These are phyloP conservation scores for Physocephala rufipes DNA, from an alignment of 2,888 invertebrate species.

Conservation along the genomic window DNA sequence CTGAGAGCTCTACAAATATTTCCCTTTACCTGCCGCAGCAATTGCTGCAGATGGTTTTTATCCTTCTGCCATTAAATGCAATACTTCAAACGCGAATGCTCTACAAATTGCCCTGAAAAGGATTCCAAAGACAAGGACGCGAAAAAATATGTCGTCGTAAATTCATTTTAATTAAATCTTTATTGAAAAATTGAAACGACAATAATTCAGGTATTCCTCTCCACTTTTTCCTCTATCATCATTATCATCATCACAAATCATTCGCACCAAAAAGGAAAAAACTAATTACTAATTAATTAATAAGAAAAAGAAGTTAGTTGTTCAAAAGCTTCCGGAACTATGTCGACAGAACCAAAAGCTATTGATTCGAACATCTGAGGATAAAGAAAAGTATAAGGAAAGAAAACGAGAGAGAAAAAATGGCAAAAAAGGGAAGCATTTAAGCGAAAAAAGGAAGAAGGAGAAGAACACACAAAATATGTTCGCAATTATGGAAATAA, in stretches of 20 bases:
- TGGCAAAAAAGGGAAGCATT: no score
- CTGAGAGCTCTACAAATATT: background rate
- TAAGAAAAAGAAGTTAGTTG: constrained; percentile 19
- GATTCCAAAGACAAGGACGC: background rate
- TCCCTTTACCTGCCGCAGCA: background rate
- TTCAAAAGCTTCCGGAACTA: background rate
- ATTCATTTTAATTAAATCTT: constrained; percentile 43
- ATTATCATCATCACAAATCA: constrained; percentile 10
- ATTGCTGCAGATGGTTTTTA: constrained; percentile 3
- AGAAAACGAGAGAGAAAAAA: no score
- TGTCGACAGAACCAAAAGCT: background rate
- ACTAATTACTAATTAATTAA: no score
- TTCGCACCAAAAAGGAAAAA: constrained; percentile 24
- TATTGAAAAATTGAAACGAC: constrained; percentile 19
- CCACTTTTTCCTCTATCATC: background rate
- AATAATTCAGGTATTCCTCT: constrained; percentile 3
- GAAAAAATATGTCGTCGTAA: constrained; percentile 30
- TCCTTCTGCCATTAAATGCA: background rate
- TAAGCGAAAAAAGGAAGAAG: background rate
- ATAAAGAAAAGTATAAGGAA: no score
- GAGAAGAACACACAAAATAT: background rate
- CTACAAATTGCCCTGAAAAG: background rate
- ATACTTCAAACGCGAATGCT: background rate
- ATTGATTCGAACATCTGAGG: no score
- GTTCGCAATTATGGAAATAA: background rate